Base-by-base conservation (phyloP, 1,140 invertebrate species). In the Antheraea mylitta region DNA sequence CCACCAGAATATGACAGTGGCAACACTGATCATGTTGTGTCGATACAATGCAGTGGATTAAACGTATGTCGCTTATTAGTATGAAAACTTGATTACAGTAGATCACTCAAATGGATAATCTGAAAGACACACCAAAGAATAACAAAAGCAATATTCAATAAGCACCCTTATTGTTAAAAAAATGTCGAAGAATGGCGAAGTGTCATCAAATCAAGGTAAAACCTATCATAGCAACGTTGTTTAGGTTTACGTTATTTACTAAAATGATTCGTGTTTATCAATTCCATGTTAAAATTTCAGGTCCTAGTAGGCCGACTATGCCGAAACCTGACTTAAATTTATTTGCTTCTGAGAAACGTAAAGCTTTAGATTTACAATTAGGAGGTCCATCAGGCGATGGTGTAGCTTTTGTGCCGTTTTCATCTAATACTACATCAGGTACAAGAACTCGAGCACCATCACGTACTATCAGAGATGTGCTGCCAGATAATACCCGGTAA, bases 111-210 rank as follows among this genome's bases (percentile, higher is more conserved):
- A 53, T 53, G 45, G 45, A 53, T 53, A 76, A 79, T 67, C 70
- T 66, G 59, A 71, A 72, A 75, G 67, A 64, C 74, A 63, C 71
- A 81, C 76, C 76, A 79, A 77, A 79, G 75, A 79, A 72, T 82
- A 84, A 76, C 76, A 66, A 76, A 76, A 74, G 78, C 64, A 19
- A 66, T 64, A 73, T 67, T 68, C 62, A 70, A 68, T 18, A 66
- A 18, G 71, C 72, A 61, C 64, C 70, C 61, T 75, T 75, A 64
- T 73, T 36, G 71, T 68, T 69, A 76, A 89, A 76, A 89, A 89
- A 86, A 91, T 91, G 89, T 91, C 89, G 85, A 91, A 84, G 85
- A 92, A 92, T 90, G 89, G 89, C 83, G 89, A 92, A 82, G 80
- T 91, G 81, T 86, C 89, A 79, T 87, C 89, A 86, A 89, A 86